Percentiles rank a stretch among this genome's conserved stretches.
Evolutionary conservation across 2,888 invertebrate genomes (phyloP).

Genomic region (Epinotia demarniana): DNA sequence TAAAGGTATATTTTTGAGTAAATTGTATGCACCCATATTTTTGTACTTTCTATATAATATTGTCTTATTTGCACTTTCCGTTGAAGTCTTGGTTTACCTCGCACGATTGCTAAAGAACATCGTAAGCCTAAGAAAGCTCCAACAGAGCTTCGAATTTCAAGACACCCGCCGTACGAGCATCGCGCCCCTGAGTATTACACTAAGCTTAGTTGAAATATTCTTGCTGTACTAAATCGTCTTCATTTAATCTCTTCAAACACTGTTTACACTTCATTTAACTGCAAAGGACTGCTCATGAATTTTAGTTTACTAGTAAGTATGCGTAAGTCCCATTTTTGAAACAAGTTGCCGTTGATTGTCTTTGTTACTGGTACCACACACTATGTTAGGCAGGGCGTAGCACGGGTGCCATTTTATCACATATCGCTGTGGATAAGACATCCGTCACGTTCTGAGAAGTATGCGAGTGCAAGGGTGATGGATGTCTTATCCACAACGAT

Average conservation of each 20-base stretch:
- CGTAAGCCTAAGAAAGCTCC: conserved; percentile 9
- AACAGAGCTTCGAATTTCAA: conserved; percentile 30
- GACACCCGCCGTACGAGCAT: conserved; percentile 1
- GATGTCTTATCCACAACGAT: no score
- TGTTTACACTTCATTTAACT: conserved; percentile 10
- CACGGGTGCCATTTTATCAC: no score
- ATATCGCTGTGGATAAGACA: no score
- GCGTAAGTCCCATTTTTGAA: no score
- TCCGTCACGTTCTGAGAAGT: no score
- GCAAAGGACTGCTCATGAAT: neutral
- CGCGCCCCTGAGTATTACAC: neutral
- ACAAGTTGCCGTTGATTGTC: no score
- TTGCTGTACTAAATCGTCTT: conserved; percentile 23
- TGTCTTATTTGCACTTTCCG: neutral
- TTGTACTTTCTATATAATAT: neutral
- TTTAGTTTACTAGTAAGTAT: neutral
- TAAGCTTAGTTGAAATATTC: conserved; percentile 38
- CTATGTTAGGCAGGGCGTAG: no score
- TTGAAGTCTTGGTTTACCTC: conserved; percentile 7
- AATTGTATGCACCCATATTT: no score
- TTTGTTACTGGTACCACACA: no score
- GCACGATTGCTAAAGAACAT: conserved; percentile 2
- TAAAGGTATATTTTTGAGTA: no score
- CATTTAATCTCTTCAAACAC: conserved; percentile 19
- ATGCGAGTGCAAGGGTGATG: no score